Percentiles rank a stretch among this genome's conserved stretches.
These are phyloP conservation scores for Monoplex corrugatus DNA, from an alignment of 2,888 invertebrate genomes.

Conservation along the genomic window DNA sequence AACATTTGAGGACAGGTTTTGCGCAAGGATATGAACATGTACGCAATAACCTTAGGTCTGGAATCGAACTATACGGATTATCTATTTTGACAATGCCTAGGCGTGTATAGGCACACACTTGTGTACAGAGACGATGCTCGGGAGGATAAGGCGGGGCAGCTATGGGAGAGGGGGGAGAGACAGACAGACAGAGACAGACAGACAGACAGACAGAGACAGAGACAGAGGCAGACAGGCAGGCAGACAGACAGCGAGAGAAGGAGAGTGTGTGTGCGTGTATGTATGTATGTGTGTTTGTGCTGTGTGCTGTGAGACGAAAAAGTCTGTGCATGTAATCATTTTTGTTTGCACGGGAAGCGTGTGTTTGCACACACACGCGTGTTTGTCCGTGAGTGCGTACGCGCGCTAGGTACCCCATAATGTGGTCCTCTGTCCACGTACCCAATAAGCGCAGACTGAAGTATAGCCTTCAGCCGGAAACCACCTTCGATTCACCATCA, in stretches of 20 bases:
- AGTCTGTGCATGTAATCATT: neutral
- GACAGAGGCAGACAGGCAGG: neutral
- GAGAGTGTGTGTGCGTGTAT: neutral
- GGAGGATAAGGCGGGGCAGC: no score
- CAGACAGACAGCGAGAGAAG: no score
- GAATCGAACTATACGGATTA: no score
- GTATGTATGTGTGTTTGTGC: no score
- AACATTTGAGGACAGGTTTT: no score
- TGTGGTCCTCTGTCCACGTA: neutral
- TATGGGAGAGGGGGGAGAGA: neutral
- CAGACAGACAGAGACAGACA: neutral
- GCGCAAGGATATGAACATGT: no score
- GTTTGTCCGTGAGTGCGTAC: neutral
- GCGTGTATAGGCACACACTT: no score
- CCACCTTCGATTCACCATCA: constrained; percentile 15
- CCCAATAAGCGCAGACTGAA: constrained; percentile 3
- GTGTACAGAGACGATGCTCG: no score
- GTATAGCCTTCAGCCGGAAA: neutral
- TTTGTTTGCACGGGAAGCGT: neutral
- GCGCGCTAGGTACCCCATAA: neutral
- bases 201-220: neutral
- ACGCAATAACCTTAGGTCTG: no score
- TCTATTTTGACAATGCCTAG: no score
- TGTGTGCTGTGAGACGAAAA: no score
- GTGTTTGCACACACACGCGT: neutral